Base-by-base conservation (phyloP, 1,140 invertebrate genomes). In the Psix sp. region DNA sequence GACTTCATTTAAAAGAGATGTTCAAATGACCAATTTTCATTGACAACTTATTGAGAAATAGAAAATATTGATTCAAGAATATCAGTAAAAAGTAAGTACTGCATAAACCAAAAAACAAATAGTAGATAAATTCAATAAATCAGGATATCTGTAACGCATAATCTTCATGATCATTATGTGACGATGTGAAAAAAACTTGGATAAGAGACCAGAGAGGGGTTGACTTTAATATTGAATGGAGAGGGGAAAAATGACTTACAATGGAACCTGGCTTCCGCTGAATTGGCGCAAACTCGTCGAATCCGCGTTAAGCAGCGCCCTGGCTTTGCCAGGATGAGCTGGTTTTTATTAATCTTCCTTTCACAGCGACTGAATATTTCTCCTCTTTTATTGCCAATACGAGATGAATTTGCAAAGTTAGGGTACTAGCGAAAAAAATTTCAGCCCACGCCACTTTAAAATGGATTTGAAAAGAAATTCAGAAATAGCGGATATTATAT, bases 291-390 rank as follows among this genome's bases (percentile, higher is more conserved):
- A 76, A 82, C 79, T 78, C 77, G 79, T 81, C 78, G 82, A 81
- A 86, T 85, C 77, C 68, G 72, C 78, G 65, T 51, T 73, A 76
- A 77, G 43, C 51, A 48, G 13, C 57, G 60, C 57, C 72, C 65
- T 73, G 74, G 70, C 78, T 80, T 84, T 82, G 71, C 77, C 56
- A 67, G 79, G 85, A 83, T 87, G 73, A 87, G 83, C 84, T 82
- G 84, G 51, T 80, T 85, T 72, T 87, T 86, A 86, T 87, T 86
- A 87, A 87, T 85, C 81, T 77, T 66, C 39, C 76, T 77, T 60
- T 68, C 59, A 42, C 59, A 36, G 26, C 46, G 40, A 43, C 31
- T 45, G 24, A 54, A 57, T 68, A 59, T 67, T 60, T 51, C 42
- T 33, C 78, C 60, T 54, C 39, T 78, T 76, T 72, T 79, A 36